Evolutionary conservation across 2,888 invertebrate genomes (phyloP), one percentile per base, ranked within the genome.

Genomic region (Volucella zonaria): DNA sequence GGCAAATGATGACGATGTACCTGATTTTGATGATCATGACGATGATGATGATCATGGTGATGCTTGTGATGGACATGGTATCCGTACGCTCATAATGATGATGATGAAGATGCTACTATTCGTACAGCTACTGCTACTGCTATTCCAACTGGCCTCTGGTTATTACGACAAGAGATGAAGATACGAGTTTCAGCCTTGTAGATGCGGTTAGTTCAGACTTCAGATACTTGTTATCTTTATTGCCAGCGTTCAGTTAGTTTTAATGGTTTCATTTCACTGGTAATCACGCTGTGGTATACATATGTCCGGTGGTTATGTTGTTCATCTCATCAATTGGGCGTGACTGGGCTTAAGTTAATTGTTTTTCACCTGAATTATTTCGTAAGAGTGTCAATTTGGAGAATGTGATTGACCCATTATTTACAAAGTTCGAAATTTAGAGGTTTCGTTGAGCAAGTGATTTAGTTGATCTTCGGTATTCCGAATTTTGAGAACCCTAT

Each of bases 241-340:
- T 59, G 79, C 79, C 68, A 54, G 76, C 51, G 67, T 58, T 79
- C 83, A 81, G 85, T 85, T 85, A 85, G 61, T 62, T 85, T 85
- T 85, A 85, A 85, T 85, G 81, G 85, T 81, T 85, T 68, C 76
- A 85, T 85, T 85, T 81, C 47, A 81, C 56, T 18, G 81, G 80
- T 81, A 76, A 81, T 85, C 76, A 52, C 18, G 54, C n/a, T 47
- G 54, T 47, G 74, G 56, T 49, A 3, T 31, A 59, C 18, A 23
- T 23, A 31, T 31, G 49, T 31, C 45, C 47, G 47, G 58, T 64
- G n/a, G 64, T 45, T 51, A 31, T 6, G 62, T 40, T 58, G 38
- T 42, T 51, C 38, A 9, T 9, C 43, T 66, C 58, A 62, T 62
- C 58, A 71, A 78, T 78, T 64, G 66, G 73, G 73, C 79, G 71